Base-by-base conservation (phyloP, 2,888 invertebrate genomes). In the Hydrotaea cyrtoneurina region DNA sequence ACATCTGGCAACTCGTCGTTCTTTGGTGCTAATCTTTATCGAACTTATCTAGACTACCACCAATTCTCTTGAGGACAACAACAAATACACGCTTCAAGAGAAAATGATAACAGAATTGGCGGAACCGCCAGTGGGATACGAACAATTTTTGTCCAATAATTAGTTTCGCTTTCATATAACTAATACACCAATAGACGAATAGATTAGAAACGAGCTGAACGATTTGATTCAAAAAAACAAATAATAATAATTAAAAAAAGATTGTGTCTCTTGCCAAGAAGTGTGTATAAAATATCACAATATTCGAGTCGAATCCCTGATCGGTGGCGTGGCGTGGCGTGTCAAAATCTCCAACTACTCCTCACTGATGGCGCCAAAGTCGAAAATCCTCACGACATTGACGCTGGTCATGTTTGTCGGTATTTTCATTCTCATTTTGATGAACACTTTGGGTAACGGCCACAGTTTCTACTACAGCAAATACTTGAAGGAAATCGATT, bases 321-420 rank as follows among this genome's bases (percentile, higher is more conserved):
- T 31, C 31, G n/a, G n/a, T n/a, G n/a, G n/a, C n/a, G n/a, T n/a
- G n/a, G n/a, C n/a, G n/a, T n/a, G n/a, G n/a, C n/a, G n/a, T n/a
- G 7, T 31, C 31, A 31, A 7, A 4, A 4, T 31, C 31, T 2
- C 7, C 7, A 4, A 31, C 31, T 31, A 39, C 39, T n/a, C n/a
- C n/a, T n/a, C 0, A 50, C 50, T 23, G 39, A 77, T 77, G 77
- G 69, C 66, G 7, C 77, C 77, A 10, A 66, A 69, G 36, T 77
- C 57, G 26, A 77, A 57, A 43, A 17, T 43, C 17, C 39, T 66
- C 23, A 77, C 66, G 39, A 1, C 57, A 2, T 19, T 77, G 15
- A 57, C 43, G 0, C 10, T 69, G 1, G 13, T 26, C 5, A 19
- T 17, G 11, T 69, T 77, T 13, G n/a, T 69, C 15, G n/a, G 39